Evolutionary conservation across 2,888 invertebrate species (phyloP).

Genomic region (Deilephila elpenor): DNA sequence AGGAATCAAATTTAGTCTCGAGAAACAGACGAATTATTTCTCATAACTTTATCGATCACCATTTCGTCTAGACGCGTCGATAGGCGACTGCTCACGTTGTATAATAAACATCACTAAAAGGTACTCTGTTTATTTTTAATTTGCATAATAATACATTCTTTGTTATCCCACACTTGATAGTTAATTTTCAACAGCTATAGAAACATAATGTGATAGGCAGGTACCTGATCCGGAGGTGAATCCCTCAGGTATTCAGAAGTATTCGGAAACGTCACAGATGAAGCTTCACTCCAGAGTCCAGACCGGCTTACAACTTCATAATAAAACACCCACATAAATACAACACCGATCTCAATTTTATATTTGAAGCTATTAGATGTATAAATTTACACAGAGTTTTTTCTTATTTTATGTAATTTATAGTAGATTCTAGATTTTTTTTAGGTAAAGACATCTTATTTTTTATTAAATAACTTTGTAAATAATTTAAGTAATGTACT

Average conservation of each 20-base stretch:
- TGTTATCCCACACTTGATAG: neutral
- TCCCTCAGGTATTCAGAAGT: neutral
- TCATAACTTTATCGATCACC: neutral
- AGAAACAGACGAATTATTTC: neutral
- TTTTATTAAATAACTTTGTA: conserved; percentile 69
- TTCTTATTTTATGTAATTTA: conserved; percentile 67
- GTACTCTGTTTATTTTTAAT: conserved; percentile 3
- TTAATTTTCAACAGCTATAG: conserved; percentile 14
- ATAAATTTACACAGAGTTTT: conserved; percentile 28
- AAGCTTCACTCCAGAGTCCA: conserved; percentile 33
- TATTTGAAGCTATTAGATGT: conserved; percentile 81
- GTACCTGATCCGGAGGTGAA: conserved; percentile 21
- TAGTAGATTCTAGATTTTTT: conserved; percentile 61
- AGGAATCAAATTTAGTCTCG: neutral
- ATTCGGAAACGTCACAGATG: conserved; percentile 27
- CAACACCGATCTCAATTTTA: conserved; percentile 80
- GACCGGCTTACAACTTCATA: conserved; percentile 46
- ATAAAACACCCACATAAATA: conserved; percentile 67
- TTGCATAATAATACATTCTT: neutral
- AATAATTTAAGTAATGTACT: conserved; percentile 67
- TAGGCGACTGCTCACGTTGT: conserved; percentile 8
- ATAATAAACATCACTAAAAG: conserved; percentile 8
- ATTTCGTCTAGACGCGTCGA: neutral
- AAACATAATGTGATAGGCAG: conserved; percentile 22
- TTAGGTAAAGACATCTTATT: conserved; percentile 79